A percentile compares a stretch with the other conserved stretches of the same genome.
phyloP scores from a whole-genome alignment of 2,113 vertebrate genomes.

The Uria aalge region DNA sequence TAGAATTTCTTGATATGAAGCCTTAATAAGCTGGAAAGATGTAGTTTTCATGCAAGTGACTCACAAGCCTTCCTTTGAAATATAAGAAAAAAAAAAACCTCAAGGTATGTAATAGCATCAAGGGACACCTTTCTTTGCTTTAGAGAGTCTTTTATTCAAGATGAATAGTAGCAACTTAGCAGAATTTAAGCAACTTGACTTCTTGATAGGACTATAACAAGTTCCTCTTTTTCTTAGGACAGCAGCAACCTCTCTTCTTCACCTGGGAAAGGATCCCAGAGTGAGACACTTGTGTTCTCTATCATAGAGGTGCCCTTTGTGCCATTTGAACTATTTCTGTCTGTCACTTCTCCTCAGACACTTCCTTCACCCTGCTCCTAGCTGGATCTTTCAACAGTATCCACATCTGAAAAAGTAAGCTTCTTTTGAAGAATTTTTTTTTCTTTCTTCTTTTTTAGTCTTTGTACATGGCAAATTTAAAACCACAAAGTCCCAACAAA shows the following conservation, averaged over 20 bases:
- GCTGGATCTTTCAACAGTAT: neutral
- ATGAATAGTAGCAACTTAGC: neutral
- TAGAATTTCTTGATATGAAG: neutral
- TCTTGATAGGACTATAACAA: neutral
- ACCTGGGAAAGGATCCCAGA: neutral
- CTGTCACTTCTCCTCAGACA: neutral
- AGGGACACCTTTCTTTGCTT: neutral
- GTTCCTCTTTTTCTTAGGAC: neutral
- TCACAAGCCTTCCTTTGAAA: neutral
- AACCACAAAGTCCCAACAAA: constrained; percentile 16
- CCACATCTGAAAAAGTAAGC: neutral
- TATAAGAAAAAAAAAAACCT: neutral
- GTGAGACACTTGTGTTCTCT: neutral
- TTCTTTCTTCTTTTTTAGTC: neutral
- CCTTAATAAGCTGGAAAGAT: neutral
- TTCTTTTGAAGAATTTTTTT: neutral
- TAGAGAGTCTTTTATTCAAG: neutral
- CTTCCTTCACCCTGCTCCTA: neutral
- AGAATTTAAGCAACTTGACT: neutral
- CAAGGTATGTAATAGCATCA: neutral
- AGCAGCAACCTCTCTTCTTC: neutral
- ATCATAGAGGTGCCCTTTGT: neutral
- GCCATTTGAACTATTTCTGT: neutral
- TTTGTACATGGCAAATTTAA: neutral
- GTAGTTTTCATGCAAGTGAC: neutral